Evolutionary conservation across 2,888 invertebrate species (phyloP), one percentile per base, ranked within the genome.

Genomic region (Cheilosia scutellata): DNA sequence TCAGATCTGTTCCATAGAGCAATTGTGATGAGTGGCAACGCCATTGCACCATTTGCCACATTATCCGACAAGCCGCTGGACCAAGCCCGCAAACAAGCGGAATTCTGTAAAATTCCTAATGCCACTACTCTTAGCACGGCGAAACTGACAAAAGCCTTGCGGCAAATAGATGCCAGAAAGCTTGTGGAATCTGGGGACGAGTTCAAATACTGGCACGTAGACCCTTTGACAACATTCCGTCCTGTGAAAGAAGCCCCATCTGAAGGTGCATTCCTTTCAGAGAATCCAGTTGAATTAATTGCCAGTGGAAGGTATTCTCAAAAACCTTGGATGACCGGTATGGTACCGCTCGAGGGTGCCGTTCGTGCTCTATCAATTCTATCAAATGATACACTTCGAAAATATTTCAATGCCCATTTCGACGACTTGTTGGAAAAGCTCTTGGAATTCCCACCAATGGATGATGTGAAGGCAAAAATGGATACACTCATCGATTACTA

Each of bases 131-230:
- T 91, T 16, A 90, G 90, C 49, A 92, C 91, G 0, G 84, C 87
- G 0, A 89, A 90, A 31, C 72, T 94, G 44, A 88, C 93, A 0
- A 89, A 91, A 0, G 93, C 93, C 13, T 88, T 94, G 29, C 90
- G 93, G 44, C 82, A 89, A 1, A 89, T 93, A 0, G 91, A 93
- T 82, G 93, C 92, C 1, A 70, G 88, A 1, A 89, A 84, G 5
- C 88, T 94, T 16, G 82, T 93, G 4, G 89, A 92, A 31, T 91
- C 92, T 5, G 92, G 91, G 9, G 93, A 93, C 88, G 89, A 90
- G 0, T 92, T 94, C 40, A 93, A 93, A 88, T 93, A 93, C 87
- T 94, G 94, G 93, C 90, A 92, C 55, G 90, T 93, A 2, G 94
- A 94, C 89, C 94, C 94, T 5, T 83, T 94, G 71, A 92, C 92